A percentile compares a stretch with the other conserved stretches of the same genome.
Evolutionary conservation across 2,888 invertebrate genomes (phyloP).

Genomic region (Agriopis aurantiaria): DNA sequence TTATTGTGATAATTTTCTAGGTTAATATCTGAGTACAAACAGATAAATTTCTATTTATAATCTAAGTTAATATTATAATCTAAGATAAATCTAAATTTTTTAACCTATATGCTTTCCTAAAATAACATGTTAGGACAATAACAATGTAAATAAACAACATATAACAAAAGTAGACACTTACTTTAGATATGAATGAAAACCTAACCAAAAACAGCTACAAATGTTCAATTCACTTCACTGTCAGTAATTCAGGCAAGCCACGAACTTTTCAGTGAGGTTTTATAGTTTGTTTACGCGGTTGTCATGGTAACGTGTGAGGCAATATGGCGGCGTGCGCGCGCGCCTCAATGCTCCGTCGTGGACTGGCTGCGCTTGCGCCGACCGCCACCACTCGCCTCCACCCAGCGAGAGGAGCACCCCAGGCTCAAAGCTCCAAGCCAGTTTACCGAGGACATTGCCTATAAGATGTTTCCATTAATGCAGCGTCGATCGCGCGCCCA

Average conservation of each 20-base stretch:
- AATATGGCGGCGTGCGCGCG: slow-evolving; percentile 81
- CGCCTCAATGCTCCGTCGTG: slow-evolving; percentile 74
- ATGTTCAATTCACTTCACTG: slow-evolving; percentile 34
- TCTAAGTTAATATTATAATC: no score
- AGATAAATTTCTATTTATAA: no score
- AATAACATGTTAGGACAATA: no score
- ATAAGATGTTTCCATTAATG: slow-evolving; percentile 60
- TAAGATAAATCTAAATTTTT: background rate
- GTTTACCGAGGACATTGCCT: slow-evolving; percentile 78
- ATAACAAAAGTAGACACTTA: slow-evolving; percentile 42
- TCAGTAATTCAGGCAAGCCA: slow-evolving; percentile 37
- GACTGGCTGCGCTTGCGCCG: slow-evolving; percentile 71
- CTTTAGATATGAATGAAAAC: slow-evolving; percentile 36
- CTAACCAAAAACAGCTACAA: slow-evolving; percentile 32
- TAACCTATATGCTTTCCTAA: no score
- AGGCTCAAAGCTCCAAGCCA: slow-evolving; percentile 65
- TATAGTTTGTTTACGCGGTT: slow-evolving; percentile 74
- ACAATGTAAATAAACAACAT: slow-evolving; percentile 5
- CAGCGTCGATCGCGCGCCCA: slow-evolving; percentile 60
- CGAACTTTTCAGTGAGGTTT: slow-evolving; percentile 36
- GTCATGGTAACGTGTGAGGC: slow-evolving; percentile 78
- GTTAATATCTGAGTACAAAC: no score
- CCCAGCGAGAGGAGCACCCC: slow-evolving; percentile 79
- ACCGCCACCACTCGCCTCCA: slow-evolving; percentile 70
- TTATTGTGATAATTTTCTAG: no score